Evolutionary conservation across 2,888 invertebrate genomes (phyloP), one percentile per base, ranked within the genome.

Genomic region (Xestia c-nigrum): DNA sequence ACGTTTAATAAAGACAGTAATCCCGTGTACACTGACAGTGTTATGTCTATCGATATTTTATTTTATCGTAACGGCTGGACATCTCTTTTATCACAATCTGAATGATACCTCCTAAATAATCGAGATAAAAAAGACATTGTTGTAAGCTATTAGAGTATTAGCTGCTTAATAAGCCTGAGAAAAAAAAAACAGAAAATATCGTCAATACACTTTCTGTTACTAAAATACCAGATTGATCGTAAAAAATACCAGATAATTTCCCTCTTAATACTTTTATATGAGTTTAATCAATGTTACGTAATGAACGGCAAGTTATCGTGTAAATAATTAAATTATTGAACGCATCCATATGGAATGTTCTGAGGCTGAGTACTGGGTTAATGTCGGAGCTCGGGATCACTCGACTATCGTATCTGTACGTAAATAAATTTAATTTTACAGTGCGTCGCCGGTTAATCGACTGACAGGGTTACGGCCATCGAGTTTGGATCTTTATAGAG

Each of bases 391-490:
- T 71, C 75, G 65, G 77, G 76, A 76, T 87, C 80, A 83, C 83
- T 88, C 83, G 66, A 80, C 87, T 89, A 88, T 91, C 88, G 83
- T 93, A 93, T 93, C 92, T 89, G 86, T 89, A 92, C 90, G 92
- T 93, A 92, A 93, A 94, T 94, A 94, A 93, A 94, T 94, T 93
- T 89, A 93, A 93, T 92, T 94, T 94, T 92, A 94, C 91, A 91
- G 90, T 90, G 86, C 92, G 92, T 92, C 91, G 85, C 85, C 92
- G 90, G 90, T 91, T 92, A 92, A 94, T 93, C 92, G 90, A 87
- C 88, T 91, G 91, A 84, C 88, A 88, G 84, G 81, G 81, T 84
- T 81, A 90, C 89, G 90, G 89, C 86, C 86, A 90, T 83, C 81
- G 78, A 85, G 88, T 88, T 87, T 87, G 85, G 84, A 87, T 84